Evolutionary conservation across 2,797 vertebrate genomes (phyloP), one percentile per base, ranked within the genome.

Genomic region (Numenius phaeopus): DNA sequence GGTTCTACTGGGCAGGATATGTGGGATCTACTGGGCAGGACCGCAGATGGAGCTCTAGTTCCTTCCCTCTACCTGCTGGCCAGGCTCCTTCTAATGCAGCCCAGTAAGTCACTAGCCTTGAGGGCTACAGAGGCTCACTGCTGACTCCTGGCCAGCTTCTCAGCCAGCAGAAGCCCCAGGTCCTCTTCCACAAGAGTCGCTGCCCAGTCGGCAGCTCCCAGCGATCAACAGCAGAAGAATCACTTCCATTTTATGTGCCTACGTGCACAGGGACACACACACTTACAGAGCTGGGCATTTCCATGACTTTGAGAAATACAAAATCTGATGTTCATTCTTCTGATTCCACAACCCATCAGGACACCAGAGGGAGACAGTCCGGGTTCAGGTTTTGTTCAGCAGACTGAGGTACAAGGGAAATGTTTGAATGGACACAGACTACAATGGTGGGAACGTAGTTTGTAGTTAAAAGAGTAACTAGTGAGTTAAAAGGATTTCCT

Each of bases 181-280:
- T 20, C 37, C 52, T n/a, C 55, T 40, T 37, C 67, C 46, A 24
- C n/a, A 55, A 40, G 27, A 79, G 24, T 0, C 40, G 5, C 55
- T 32, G 27, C 39, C 73, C 40, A 58, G 32, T 17, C 27, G 69
- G 40, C 2, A 3, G 34, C 32, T 62, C 66, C 46, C 59, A 77
- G 23, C 40, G 49, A 34, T 7, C 2, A 0, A 20, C 10, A 83
- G 40, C 47, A 75, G 29, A 59, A 49, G 22, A 58, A 67, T 11
- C 7, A 6, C 18, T 27, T 70, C 20, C 14, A 16, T 55, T 71
- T 59, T 11, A 71, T 6, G 34, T 54, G 84, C n/a, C 20, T 15
- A 34, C 0, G 2, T 26, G 22, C 22, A 37, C 6, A 27, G 0
- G 2, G 32, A 18, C 26, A 42, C 0, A 1, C 9, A 40, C 18